A percentile compares a stretch with the other conserved stretches of the same genome.
Evolutionary conservation across 1,140 invertebrate genomes (phyloP).

Genomic region (Drosophila varians): DNA sequence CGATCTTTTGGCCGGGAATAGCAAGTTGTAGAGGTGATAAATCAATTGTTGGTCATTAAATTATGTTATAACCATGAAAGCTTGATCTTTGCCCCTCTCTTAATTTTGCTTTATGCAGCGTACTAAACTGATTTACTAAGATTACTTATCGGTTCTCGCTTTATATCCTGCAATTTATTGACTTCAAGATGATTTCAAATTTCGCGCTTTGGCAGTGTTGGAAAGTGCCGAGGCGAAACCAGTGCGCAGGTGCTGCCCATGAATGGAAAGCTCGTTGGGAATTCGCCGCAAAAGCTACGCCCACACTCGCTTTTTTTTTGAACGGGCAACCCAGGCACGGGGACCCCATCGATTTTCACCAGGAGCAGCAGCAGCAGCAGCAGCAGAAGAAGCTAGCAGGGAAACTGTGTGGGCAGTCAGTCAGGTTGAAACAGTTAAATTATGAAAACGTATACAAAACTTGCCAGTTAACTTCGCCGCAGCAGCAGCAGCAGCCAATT

Average conservation of each 20-base stretch:
- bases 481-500: constrained; percentile 55
- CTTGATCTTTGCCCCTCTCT: constrained; percentile 29
- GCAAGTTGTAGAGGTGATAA: constrained; percentile 83
- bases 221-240: background rate
- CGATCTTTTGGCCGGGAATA: constrained; percentile 85
- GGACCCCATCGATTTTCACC: constrained; percentile 68
- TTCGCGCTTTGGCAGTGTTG: constrained; percentile 22
- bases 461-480: constrained; percentile 51
- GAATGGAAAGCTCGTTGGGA: constrained; percentile 59
- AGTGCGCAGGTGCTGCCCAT: constrained; percentile 40
- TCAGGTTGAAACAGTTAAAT: constrained; percentile 61
- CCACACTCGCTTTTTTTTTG: constrained; percentile 30
- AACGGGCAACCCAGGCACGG: constrained; percentile 24
- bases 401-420: constrained; percentile 45
- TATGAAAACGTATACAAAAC: constrained; percentile 77
- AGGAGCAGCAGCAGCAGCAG: constrained; percentile 33
- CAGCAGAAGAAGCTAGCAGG: constrained; percentile 28
- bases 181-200: constrained; percentile 21
- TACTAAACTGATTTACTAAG: constrained; percentile 2
- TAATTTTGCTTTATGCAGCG: constrained; percentile 3
- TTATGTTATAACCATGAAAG: constrained; percentile 13
- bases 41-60: constrained; percentile 43
- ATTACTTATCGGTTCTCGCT: background rate
- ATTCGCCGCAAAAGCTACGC: constrained; percentile 49
- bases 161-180: background rate